Conservation (phyloP, 2,888 invertebrate genomes). For the Luperina testacea region DNA sequence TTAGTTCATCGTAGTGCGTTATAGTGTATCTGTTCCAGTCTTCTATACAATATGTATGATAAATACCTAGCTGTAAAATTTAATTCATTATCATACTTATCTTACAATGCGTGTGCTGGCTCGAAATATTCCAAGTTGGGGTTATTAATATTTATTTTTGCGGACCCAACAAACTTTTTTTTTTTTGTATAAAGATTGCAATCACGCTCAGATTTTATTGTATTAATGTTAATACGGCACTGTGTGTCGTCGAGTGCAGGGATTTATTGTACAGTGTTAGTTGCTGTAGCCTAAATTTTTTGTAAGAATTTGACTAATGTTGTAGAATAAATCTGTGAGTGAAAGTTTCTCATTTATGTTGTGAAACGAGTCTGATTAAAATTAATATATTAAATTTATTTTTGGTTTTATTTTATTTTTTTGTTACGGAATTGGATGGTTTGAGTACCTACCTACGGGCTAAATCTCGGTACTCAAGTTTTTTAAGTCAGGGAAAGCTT, state of each 20-base stretch:
- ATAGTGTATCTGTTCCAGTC: constrained; percentile 69
- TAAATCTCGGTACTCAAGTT: background rate
- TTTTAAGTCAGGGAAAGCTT: background rate
- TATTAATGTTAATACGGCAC: constrained; percentile 75
- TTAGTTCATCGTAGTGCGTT: constrained; percentile 64
- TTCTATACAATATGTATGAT: constrained; percentile 61
- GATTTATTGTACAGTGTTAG: constrained; percentile 79
- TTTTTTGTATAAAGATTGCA: constrained; percentile 64
- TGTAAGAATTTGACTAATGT: constrained; percentile 75
- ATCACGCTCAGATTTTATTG: constrained; percentile 70
- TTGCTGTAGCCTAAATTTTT: constrained; percentile 74
- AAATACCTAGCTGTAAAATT: constrained; percentile 60
- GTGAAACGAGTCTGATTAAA: constrained; percentile 89
- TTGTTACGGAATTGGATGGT: background rate
- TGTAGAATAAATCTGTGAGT: constrained; percentile 79
- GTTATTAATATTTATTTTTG: constrained; percentile 71
- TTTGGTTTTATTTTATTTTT: constrained; percentile 71
- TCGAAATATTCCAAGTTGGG: constrained; percentile 82
- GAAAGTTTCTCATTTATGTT: constrained; percentile 86
- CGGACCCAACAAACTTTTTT: constrained; percentile 56
- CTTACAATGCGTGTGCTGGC: constrained; percentile 66
- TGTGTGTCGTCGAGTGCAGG: constrained; percentile 74
- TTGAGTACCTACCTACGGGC: background rate
- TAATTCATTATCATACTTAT: constrained; percentile 55
- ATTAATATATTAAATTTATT: constrained; percentile 82